These are phyloP conservation scores for Hecatera dysodea DNA, from an alignment of 2,888 invertebrate species.

Conservation along the genomic window DNA sequence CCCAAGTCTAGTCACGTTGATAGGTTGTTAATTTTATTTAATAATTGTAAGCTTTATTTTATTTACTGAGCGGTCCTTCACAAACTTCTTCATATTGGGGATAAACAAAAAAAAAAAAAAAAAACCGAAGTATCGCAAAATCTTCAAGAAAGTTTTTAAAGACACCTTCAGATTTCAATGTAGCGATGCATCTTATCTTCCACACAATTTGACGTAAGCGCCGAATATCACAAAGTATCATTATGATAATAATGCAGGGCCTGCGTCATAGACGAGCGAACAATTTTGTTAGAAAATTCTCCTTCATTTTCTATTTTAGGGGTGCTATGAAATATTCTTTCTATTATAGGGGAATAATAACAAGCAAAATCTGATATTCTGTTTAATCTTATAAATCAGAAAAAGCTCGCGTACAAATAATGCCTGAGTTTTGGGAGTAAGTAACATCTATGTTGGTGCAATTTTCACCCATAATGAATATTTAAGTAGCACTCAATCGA, in stretches of 20 bases:
- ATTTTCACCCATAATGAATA: too few relatives aligned
- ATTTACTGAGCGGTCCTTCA: too few relatives aligned
- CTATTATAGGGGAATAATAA: neutral
- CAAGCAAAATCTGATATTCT: too few relatives aligned
- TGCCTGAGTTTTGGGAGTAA: neutral
- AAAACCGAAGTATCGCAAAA: neutral
- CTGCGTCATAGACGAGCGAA: conserved; percentile 43
- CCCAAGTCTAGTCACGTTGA: too few relatives aligned
- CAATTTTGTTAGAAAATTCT: neutral
- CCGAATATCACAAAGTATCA: conserved; percentile 45
- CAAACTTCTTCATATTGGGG: too few relatives aligned
- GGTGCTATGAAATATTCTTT: neutral
- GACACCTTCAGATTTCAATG: conserved; percentile 28
- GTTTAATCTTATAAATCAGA: too few relatives aligned
- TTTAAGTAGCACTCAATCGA: too few relatives aligned
- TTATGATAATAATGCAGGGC: conserved; percentile 60
- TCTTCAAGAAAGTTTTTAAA: conserved; percentile 9
- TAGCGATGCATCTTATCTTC: conserved; percentile 54
- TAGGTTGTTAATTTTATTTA: too few relatives aligned
- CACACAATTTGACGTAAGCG: conserved; percentile 54
- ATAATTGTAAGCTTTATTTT: too few relatives aligned
- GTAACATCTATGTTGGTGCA: too few relatives aligned
- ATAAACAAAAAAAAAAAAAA: neutral
- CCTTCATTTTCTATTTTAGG: conserved; percentile 10
- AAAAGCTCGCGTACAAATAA: neutral